These are phyloP conservation scores for Oasisia sp. DNA, from an alignment of 2,888 invertebrate genomes.

Conservation along the genomic window DNA sequence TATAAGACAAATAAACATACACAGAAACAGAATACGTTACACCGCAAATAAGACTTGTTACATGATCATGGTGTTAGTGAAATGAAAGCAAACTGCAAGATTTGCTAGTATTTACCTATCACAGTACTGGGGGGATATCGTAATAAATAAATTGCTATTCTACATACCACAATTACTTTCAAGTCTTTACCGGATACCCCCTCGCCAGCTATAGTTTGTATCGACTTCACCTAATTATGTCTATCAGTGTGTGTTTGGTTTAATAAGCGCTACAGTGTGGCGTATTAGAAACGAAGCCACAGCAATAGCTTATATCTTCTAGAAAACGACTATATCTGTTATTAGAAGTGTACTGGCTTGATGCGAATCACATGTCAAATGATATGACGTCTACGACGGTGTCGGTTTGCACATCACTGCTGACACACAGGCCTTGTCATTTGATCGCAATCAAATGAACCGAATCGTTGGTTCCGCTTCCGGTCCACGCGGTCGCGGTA, in stretches of 20 bases:
- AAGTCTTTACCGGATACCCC: neutral
- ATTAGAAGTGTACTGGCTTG: neutral
- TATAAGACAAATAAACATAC: neutral
- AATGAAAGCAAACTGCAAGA: neutral
- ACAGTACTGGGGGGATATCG: neutral
- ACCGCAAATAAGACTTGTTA: neutral
- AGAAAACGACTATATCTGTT: neutral
- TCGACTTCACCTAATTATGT: neutral
- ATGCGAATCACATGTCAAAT: neutral
- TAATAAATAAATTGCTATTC: conserved; percentile 12
- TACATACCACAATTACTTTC: neutral
- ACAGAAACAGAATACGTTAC: neutral
- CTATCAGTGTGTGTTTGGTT: neutral
- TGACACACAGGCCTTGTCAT: too few relatives aligned
- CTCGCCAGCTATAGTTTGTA: neutral
- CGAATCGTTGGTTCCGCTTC: neutral
- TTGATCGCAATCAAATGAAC: neutral
- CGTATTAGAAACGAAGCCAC: neutral
- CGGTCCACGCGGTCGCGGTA: neutral
- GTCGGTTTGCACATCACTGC: too few relatives aligned
- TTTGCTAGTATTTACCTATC: neutral
- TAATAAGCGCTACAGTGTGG: neutral
- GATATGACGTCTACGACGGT: neutral
- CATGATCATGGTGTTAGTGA: neutral
- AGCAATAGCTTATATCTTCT: neutral